A percentile compares a stretch with the other conserved stretches of the same genome.
Conservation (phyloP, 2,113 vertebrate species). For the Peromyscus leucopus region DNA sequence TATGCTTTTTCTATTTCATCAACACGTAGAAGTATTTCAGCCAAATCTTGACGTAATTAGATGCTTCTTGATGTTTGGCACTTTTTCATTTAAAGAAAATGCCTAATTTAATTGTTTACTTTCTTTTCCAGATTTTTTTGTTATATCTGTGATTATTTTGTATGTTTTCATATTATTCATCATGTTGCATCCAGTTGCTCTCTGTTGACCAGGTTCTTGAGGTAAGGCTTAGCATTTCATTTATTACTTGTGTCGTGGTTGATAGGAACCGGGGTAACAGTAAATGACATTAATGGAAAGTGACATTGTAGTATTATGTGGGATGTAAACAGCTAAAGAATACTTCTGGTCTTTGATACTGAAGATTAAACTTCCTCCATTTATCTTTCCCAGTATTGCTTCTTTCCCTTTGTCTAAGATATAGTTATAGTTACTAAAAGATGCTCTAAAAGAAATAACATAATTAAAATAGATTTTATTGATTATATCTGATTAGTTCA, state of each 20-base stretch:
- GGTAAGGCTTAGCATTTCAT: conserved; percentile 86
- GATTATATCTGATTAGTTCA: neutral
- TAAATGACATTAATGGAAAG: neutral
- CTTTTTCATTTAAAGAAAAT: conserved; percentile 54
- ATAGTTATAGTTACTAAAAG: neutral
- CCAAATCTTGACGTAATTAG: conserved; percentile 12
- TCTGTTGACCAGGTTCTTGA: conserved; percentile 90
- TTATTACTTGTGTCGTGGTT: conserved; percentile 15
- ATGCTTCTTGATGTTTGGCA: conserved; percentile 38
- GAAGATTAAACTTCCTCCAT: neutral
- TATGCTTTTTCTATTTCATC: neutral
- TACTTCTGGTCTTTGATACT: neutral
- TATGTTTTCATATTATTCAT: conserved; percentile 91
- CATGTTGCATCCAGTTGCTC: conserved; percentile 92
- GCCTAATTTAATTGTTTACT: conserved; percentile 64
- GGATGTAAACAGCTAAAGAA: neutral
- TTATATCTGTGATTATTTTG: conserved; percentile 87
- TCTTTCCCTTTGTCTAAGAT: conserved; percentile 25
- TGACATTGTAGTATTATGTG: neutral
- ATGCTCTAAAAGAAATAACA: neutral
- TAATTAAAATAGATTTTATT: conserved; percentile 50
- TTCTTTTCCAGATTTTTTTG: conserved; percentile 88
- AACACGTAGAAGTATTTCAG: neutral
- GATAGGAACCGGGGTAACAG: neutral
- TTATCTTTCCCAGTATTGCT: neutral